A percentile compares a stretch with the other conserved stretches of the same genome.
These are phyloP conservation scores for Eurytoma adleriae DNA, from an alignment of 2,888 invertebrate species.

Conservation along the genomic window DNA sequence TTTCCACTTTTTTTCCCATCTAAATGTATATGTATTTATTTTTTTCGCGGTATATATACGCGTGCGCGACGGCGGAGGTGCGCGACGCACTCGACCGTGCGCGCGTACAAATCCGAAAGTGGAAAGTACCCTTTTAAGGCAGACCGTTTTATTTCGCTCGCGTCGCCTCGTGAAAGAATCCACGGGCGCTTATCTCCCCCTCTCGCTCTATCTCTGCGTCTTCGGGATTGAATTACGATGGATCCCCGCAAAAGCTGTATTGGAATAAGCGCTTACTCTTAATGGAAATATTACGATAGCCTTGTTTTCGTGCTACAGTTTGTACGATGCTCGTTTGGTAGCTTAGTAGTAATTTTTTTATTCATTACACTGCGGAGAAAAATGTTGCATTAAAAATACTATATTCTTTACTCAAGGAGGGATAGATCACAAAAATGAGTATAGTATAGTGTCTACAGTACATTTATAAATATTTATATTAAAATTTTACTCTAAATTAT, in stretches of 20 bases:
- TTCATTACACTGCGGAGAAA: no score
- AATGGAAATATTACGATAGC: neutral
- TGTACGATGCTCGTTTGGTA: no score
- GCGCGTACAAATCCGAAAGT: conserved; percentile 34
- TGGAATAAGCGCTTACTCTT: neutral
- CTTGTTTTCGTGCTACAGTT: no score
- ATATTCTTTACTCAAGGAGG: no score
- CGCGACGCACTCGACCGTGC: neutral
- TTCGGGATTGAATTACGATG: conserved; percentile 43
- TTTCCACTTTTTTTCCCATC: neutral
- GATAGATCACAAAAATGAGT: no score
- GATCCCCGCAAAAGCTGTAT: conserved; percentile 1
- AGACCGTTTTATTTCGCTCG: conserved; percentile 41
- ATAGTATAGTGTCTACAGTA: no score
- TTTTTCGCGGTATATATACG: conserved; percentile 31
- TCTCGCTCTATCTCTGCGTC: neutral
- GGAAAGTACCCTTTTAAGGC: conserved; percentile 49
- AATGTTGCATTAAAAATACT: no score
- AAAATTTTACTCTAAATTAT: no score
- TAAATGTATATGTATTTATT: neutral
- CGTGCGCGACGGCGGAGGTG: neutral
- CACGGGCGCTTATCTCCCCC: conserved; percentile 4
- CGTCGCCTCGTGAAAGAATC: conserved; percentile 12
- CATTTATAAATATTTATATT: no score
- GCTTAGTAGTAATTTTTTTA: no score